Percentiles rank a stretch among this genome's conserved stretches.
Conservation (phyloP, 1,140 invertebrate genomes). For the Hydropsyche tenuis region DNA sequence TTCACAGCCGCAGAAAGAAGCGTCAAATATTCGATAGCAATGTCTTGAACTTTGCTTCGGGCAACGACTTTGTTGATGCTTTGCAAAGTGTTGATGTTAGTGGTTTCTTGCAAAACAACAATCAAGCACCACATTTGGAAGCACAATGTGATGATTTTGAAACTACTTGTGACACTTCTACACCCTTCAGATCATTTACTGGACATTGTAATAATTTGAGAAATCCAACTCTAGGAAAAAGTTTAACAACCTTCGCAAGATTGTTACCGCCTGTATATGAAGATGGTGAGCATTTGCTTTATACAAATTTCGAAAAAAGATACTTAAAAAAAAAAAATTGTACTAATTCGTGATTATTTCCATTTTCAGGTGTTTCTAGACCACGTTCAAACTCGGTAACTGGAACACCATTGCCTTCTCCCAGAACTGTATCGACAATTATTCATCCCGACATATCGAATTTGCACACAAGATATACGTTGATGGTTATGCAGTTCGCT, state of each 20-base stretch:
- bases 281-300: slow-evolving; percentile 67
- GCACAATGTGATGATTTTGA: slow-evolving; percentile 70
- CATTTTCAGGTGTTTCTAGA: slow-evolving; percentile 71
- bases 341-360: neutral
- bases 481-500: slow-evolving; percentile 93
- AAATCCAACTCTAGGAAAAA: slow-evolving; percentile 84
- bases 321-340: neutral
- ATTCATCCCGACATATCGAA: slow-evolving; percentile 91
- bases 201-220: slow-evolving; percentile 92
- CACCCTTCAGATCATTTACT: slow-evolving; percentile 80
- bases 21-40: slow-evolving; percentile 76
- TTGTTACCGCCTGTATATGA: slow-evolving; percentile 87
- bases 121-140: slow-evolving; percentile 57
- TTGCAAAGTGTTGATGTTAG: slow-evolving; percentile 78
- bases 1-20: slow-evolving; percentile 64
- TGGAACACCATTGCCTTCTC: slow-evolving; percentile 78
- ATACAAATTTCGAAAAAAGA: neutral
- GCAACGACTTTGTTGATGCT: slow-evolving; percentile 73
- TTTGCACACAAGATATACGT: slow-evolving; percentile 83
- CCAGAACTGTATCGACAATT: slow-evolving; percentile 80
- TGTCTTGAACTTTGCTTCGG: slow-evolving; percentile 68
- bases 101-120: slow-evolving; percentile 62
- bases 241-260: slow-evolving; percentile 84
- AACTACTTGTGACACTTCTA: slow-evolving; percentile 77
- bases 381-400: slow-evolving; percentile 76